phyloP scores from a whole-genome alignment of 2,113 vertebrate genomes.

The Ondatra zibethicus region DNA sequence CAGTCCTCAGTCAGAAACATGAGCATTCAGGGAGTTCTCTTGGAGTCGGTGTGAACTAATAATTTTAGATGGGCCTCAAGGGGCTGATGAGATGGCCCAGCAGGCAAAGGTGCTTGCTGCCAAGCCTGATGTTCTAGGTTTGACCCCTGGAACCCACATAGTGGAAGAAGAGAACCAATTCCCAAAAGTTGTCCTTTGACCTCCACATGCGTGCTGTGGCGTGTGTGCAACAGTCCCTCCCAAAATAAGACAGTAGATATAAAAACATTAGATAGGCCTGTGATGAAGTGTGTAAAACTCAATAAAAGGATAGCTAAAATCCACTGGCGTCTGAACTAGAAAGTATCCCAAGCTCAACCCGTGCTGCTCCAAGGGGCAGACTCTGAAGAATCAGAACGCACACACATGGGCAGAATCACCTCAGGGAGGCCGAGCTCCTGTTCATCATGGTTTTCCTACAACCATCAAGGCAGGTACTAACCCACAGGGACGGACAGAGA shows the following conservation, averaged over 20 bases:
- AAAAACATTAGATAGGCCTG: background rate
- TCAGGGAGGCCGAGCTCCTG: background rate
- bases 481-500: conserved; percentile 91
- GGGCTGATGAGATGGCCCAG: background rate
- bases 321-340: background rate
- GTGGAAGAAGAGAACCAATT: background rate
- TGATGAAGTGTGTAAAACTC: background rate
- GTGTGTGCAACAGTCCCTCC: background rate
- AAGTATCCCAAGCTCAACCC: conserved; percentile 4
- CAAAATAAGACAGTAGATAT: background rate
- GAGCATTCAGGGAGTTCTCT: background rate
- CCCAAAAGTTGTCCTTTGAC: background rate
- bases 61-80: conserved; percentile 1
- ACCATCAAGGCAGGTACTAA: conserved; percentile 73
- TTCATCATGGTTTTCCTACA: background rate
- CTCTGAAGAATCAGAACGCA: background rate
- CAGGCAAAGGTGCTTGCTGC: background rate
- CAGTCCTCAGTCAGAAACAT: background rate
- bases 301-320: background rate
- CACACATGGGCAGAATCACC: background rate
- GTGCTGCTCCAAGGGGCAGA: background rate
- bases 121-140: background rate
- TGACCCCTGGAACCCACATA: background rate
- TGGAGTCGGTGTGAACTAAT: background rate
- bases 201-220: too few species aligned